These are phyloP conservation scores for Caranx melampygus DNA, from an alignment of 2,113 vertebrate species.

Conservation along the genomic window DNA sequence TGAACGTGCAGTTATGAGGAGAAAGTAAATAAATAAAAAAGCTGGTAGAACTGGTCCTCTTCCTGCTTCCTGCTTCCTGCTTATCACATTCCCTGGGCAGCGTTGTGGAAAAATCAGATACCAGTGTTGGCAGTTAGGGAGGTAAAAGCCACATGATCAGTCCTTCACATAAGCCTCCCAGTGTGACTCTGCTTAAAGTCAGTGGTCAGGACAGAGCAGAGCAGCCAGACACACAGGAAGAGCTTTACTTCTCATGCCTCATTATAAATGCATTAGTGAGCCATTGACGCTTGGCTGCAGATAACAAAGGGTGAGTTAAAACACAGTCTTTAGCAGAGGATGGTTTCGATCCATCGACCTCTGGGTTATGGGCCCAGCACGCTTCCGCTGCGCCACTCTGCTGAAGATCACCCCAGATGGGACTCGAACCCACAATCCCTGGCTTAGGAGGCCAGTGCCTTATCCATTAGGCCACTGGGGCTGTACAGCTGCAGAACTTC, in stretches of 20 bases:
- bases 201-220: not conserved
- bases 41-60: not conserved
- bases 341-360: slow-evolving; percentile 88
- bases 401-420: slow-evolving; percentile 72
- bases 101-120: not conserved
- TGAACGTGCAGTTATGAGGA: too few species aligned
- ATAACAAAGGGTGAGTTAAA: too few species aligned
- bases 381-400: slow-evolving; percentile 88
- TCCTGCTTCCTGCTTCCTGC: not conserved
- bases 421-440: slow-evolving; percentile 75
- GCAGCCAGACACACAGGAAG: not conserved
- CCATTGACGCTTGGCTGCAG: too few species aligned
- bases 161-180: slow-evolving; percentile 53
- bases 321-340: slow-evolving; percentile 77
- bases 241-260: not conserved
- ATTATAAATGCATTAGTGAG: not conserved
- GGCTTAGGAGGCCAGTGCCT: slow-evolving; percentile 84
- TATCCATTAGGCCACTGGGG: slow-evolving; percentile 89
- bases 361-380: slow-evolving; percentile 89
- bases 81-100: not conserved
- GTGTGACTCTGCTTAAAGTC: slow-evolving; percentile 73
- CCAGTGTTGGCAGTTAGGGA: not conserved
- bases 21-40: not conserved
- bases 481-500: too few species aligned
- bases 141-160: slow-evolving; percentile 50